Evolutionary conservation across 2,113 vertebrate species (phyloP).

Genomic region (Desmodus rotundus): DNA sequence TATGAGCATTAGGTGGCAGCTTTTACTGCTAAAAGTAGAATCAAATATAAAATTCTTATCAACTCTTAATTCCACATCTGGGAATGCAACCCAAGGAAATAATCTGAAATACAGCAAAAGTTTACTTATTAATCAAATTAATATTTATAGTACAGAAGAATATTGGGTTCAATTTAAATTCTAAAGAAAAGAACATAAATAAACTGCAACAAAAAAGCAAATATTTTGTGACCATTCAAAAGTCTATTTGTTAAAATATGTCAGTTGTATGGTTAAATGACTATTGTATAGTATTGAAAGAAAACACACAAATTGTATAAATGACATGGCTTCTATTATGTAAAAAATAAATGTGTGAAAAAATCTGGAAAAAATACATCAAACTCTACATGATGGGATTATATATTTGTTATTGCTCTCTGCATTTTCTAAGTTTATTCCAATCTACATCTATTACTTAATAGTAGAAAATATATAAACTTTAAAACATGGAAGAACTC

Average conservation of each 20-base stretch:
- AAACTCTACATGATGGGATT: background rate
- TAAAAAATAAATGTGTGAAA: background rate
- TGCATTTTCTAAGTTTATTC: background rate
- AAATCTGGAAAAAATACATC: background rate
- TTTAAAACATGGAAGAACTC: background rate
- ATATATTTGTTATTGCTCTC: background rate
- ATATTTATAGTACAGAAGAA: background rate
- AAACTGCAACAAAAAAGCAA: constrained; percentile 16
- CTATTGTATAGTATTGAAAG: background rate
- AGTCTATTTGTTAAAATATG: background rate
- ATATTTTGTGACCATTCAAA: background rate
- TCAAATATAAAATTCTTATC: background rate
- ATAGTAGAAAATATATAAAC: background rate
- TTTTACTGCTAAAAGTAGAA: constrained; percentile 23
- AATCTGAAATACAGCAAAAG: background rate
- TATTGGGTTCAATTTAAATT: background rate
- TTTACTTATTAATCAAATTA: background rate
- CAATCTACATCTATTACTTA: background rate
- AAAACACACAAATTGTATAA: background rate
- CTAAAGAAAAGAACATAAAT: background rate
- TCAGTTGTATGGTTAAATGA: background rate
- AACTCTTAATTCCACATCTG: background rate
- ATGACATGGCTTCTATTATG: background rate
- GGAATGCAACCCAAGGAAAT: background rate
- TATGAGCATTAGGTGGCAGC: background rate